A percentile compares a stretch with the other conserved stretches of the same genome.
These are phyloP conservation scores for Podarcis lilfordi DNA, from an alignment of 2,797 vertebrate genomes.

Conservation along the genomic window DNA sequence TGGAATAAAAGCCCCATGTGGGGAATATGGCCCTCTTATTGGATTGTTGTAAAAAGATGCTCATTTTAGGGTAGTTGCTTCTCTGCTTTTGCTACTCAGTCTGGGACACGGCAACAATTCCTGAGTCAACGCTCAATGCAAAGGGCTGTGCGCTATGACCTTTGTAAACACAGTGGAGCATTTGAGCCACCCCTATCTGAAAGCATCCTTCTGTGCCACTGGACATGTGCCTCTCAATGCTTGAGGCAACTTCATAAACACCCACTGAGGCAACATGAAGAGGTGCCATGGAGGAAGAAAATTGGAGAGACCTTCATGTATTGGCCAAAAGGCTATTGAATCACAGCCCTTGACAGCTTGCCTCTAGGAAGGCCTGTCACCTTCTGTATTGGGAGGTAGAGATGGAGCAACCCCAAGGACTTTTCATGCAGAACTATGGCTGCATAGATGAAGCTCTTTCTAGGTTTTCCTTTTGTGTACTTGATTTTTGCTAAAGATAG, in stretches of 20 bases:
- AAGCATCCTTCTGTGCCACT: background rate
- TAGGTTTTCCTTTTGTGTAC: background rate
- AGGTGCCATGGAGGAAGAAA: background rate
- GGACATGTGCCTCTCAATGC: background rate
- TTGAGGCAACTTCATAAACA: background rate
- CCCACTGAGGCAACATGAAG: background rate
- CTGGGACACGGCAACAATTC: background rate
- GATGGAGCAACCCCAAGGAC: background rate
- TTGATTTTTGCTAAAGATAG: background rate
- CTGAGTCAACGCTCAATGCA: background rate
- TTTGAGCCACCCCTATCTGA: background rate
- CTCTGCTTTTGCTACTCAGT: background rate
- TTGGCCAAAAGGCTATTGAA: background rate
- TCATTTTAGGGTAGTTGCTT: background rate
- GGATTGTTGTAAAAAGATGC: background rate
- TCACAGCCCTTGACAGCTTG: background rate
- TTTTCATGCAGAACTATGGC: background rate
- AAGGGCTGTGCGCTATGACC: background rate
- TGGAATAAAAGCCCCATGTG: background rate
- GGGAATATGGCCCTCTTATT: background rate
- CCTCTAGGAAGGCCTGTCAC: background rate
- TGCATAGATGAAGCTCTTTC: background rate
- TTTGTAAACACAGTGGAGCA: background rate
- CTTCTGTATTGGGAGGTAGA: background rate
- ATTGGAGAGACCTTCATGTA: background rate